A percentile compares a stretch with the other conserved stretches of the same genome.
These are phyloP conservation scores for Drepana arcuata DNA, from an alignment of 1,140 invertebrate species.

Conservation along the genomic window DNA sequence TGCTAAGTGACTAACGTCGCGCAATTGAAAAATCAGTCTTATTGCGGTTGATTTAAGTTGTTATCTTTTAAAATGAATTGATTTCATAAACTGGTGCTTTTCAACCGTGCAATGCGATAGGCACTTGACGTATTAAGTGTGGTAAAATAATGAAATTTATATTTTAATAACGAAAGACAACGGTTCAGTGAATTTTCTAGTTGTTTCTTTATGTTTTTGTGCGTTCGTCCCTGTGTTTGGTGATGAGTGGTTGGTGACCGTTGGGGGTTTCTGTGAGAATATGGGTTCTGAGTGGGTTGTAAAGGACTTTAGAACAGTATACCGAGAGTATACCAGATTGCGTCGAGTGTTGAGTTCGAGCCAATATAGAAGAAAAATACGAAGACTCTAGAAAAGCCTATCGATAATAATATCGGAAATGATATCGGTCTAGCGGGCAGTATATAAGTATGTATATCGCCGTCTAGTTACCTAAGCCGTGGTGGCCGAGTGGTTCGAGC, in stretches of 20 bases:
- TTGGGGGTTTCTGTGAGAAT: slow-evolving; percentile 58
- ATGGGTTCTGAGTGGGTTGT: slow-evolving; percentile 22
- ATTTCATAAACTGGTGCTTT: slow-evolving; percentile 9
- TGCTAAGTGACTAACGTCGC: slow-evolving; percentile 6
- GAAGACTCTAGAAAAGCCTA: no score
- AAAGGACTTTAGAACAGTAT: slow-evolving; percentile 4
- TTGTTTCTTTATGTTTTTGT: slow-evolving; percentile 49
- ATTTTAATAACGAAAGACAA: slow-evolving; percentile 41
- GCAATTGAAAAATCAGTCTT: slow-evolving; percentile 13
- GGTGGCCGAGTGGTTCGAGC: no score
- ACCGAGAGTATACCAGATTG: slow-evolving; percentile 8
- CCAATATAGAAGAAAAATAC: no score
- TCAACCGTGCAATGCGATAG: slow-evolving; percentile 37
- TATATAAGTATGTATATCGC: no score
- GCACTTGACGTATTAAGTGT: slow-evolving; percentile 48
- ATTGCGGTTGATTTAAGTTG: slow-evolving; percentile 6
- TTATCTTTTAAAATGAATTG: no score
- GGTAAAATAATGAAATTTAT: slow-evolving; percentile 54
- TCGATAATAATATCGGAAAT: no score
- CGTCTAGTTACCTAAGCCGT: no score
- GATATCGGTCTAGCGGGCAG: no score
- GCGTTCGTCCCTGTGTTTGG: slow-evolving; percentile 28
- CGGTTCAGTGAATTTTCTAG: slow-evolving; percentile 45
- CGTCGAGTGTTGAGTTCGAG: slow-evolving; percentile 1
- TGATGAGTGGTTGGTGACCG: slow-evolving; percentile 17